These are phyloP conservation scores for Darevskia nairensis DNA, from an alignment of 2,797 vertebrate species.

Conservation along the genomic window DNA sequence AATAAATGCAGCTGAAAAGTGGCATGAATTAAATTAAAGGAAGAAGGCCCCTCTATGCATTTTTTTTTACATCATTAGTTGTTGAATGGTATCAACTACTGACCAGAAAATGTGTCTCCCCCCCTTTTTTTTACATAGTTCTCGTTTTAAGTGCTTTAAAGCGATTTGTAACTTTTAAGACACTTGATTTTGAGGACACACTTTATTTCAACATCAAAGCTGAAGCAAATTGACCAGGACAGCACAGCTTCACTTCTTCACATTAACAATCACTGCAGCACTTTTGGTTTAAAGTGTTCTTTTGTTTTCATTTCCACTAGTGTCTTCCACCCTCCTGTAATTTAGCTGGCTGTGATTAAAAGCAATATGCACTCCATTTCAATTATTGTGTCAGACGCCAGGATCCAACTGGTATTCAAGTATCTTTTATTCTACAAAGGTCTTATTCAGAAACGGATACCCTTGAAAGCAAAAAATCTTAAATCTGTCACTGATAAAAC, in stretches of 20 bases:
- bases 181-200: neutral
- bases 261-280: neutral
- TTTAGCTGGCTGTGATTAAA: neutral
- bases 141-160: conserved; percentile 15
- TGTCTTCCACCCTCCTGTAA: neutral
- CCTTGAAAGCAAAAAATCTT: neutral
- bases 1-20: too few relatives aligned
- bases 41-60: neutral
- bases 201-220: neutral
- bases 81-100: neutral
- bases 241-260: neutral
- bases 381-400: neutral
- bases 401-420: neutral
- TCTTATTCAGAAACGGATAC: neutral
- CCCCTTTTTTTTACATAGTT: neutral
- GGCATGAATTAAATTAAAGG: too few relatives aligned
- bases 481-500: neutral
- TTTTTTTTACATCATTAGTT: neutral
- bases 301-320: neutral
- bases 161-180: neutral
- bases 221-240: neutral
- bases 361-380: neutral
- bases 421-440: neutral
- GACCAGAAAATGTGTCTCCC: neutral
- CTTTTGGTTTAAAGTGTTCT: neutral